Evolutionary conservation across 2,113 vertebrate species (phyloP).

Genomic region (Falco punctatus): DNA sequence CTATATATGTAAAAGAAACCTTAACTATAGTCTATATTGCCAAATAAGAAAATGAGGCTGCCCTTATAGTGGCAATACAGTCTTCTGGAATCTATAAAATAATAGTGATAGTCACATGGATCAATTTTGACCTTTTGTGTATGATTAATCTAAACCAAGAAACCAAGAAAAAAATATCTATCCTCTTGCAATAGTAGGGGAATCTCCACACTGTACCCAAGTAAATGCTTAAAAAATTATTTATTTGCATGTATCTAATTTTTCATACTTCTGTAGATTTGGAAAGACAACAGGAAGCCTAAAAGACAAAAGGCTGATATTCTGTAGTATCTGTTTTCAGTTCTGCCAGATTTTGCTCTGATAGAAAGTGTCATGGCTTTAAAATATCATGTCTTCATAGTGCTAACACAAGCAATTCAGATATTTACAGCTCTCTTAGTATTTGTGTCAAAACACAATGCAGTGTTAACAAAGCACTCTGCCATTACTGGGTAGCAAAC

Average conservation of each 20-base stretch:
- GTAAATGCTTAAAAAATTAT: neutral
- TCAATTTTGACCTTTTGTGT: neutral
- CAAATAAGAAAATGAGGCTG: neutral
- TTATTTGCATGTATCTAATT: neutral
- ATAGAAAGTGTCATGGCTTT: neutral
- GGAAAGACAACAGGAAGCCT: neutral
- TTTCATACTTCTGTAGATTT: neutral
- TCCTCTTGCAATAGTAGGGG: neutral
- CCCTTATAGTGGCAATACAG: neutral
- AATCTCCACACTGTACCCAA: neutral
- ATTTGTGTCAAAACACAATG: neutral
- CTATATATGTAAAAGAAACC: neutral
- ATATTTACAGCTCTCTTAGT: neutral
- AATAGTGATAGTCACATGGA: neutral
- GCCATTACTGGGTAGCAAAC: neutral
- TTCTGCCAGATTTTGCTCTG: neutral
- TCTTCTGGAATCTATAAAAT: neutral
- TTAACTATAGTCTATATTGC: neutral
- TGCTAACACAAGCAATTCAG: neutral
- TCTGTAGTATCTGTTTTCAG: neutral
- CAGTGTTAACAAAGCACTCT: neutral
- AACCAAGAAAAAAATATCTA: neutral
- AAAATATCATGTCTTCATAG: neutral
- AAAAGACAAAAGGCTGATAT: neutral
- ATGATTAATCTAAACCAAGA: neutral